Evolutionary conservation across 2,113 vertebrate genomes (phyloP).

Genomic region (Cebus imitator): DNA sequence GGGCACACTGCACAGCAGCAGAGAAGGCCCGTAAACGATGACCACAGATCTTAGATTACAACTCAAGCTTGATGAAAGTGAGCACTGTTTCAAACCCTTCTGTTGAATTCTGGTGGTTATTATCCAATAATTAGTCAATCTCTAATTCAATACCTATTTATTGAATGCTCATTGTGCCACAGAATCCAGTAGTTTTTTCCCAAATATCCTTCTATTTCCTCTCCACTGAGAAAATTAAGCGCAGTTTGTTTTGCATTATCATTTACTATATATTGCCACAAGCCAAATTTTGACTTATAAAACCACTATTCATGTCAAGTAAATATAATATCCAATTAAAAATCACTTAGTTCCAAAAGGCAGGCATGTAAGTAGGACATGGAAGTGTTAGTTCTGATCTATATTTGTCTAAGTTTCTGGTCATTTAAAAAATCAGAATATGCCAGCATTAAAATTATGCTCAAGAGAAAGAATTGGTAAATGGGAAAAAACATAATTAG

Average conservation of each 20-base stretch:
- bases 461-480: conserved; percentile 48
- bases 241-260: background rate
- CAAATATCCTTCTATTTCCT: background rate
- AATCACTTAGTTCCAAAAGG: conserved; percentile 30
- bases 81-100: background rate
- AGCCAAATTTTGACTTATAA: conserved; percentile 10
- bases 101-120: background rate
- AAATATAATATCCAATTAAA: conserved; percentile 48
- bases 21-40: background rate
- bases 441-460: conserved; percentile 43
- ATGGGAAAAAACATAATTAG: conserved; percentile 8
- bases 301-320: background rate
- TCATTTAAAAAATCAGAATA: conserved; percentile 37
- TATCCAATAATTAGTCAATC: background rate
- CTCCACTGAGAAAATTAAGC: background rate
- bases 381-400: background rate
- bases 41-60: background rate
- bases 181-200: background rate
- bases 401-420: conserved; percentile 34
- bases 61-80: background rate
- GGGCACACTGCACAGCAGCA: background rate
- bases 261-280: background rate
- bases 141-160: background rate
- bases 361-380: conserved; percentile 37
- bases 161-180: background rate